Percentiles rank a stretch among this genome's conserved stretches.
phyloP scores from a whole-genome alignment of 2,797 vertebrate genomes.

The Malurus leucopterus region DNA sequence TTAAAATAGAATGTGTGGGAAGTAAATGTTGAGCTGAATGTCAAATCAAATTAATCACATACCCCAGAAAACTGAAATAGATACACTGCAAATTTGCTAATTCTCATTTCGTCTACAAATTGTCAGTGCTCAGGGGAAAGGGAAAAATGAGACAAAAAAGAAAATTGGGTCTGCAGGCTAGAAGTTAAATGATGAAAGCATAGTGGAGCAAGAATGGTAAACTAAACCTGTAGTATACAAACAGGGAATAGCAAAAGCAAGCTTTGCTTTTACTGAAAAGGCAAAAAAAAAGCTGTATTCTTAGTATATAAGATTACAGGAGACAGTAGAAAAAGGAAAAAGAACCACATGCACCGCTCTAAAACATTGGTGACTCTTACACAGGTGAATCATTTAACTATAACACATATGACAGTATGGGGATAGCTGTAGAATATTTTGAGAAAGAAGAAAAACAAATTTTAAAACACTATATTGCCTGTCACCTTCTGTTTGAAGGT shows the following conservation, averaged over 20 bases:
- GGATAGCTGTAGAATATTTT: not conserved
- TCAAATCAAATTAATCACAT: not conserved
- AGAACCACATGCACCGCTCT: not conserved
- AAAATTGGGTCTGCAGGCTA: not conserved
- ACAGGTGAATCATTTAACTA: not conserved
- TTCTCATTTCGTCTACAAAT: not conserved
- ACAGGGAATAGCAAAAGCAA: not conserved
- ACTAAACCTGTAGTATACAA: not conserved
- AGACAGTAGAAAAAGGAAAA: not conserved
- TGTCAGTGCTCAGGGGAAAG: not conserved
- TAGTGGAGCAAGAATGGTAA: not conserved
- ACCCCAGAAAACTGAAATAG: not conserved
- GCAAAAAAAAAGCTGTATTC: not conserved
- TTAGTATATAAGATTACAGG: not conserved
- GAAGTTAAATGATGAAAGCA: not conserved
- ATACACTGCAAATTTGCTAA: not conserved
- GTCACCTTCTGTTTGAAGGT: not conserved
- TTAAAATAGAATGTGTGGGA: not conserved
- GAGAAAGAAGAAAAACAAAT: not conserved
- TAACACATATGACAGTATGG: accelerated
- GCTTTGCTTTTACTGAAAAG: not conserved
- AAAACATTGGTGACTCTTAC: accelerated
- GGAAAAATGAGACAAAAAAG: not conserved
- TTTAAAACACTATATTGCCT: not conserved
- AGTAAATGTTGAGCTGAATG: not conserved